Base-by-base conservation (phyloP, 2,113 vertebrate species). In the Anhinga anhinga region DNA sequence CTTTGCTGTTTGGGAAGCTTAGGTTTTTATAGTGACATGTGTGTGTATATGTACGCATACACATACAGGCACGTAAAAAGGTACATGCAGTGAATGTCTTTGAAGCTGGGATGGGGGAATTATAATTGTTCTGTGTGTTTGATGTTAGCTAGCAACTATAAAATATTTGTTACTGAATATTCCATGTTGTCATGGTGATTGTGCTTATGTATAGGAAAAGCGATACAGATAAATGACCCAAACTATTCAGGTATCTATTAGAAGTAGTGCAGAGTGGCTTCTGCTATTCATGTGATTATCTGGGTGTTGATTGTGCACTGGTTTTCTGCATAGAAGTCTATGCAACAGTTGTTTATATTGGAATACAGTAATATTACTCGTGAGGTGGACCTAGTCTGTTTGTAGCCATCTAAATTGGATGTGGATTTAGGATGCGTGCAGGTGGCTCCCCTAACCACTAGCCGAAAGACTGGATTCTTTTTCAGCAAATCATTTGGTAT, bases 21-120 rank as follows among this genome's bases (percentile, higher is more conserved):
- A 96, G 95, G 61, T 91, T 93, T 94, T 94, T 93, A 74, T 93
- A 78, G 84, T 93, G 95, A 82, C 55, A 25, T 32, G 1, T 1
- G 3, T 26, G n/a, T n/a, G n/a, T n/a, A 8, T 27, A 10, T 52
- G 6, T 70, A 38, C 21, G 40, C 17, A 22, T 56, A 81, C 49
- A 32, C 13, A 74, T 56, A 47, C 55, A 95, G 82, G 26, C 63
- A 62, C 5, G 15, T 55, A 59, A 10, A 61, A 82, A 92, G 44
- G 30, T 92, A 56, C 44, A 27, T 70, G 61, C 69, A 74, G 36
- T 70, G 89, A 94, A 40, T 47, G 67, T 94, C 97, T 98, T 98
- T 98, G 98, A 98, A 98, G 94, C 53, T 94, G 78, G 86, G 90
- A 92, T 96, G 92, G 95, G 96, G 93, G 97, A 97, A 97, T 98